These are phyloP conservation scores for Sarcophilus harrisii DNA, from an alignment of 2,797 vertebrate species.

Conservation along the genomic window DNA sequence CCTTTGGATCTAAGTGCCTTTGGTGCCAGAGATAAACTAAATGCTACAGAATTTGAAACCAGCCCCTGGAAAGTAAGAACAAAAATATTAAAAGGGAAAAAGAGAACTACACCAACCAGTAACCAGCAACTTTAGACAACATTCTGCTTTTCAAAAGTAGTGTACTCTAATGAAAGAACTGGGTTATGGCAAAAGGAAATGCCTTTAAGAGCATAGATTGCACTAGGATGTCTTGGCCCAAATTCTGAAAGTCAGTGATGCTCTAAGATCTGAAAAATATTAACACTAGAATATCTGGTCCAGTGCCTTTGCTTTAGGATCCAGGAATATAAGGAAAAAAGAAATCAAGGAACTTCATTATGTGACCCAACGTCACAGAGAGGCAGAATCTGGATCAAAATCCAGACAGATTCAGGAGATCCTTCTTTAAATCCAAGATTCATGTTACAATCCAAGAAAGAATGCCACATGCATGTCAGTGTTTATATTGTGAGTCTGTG, in stretches of 20 bases:
- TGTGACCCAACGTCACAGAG: neutral
- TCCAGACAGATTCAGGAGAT: neutral
- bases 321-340: neutral
- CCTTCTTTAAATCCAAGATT: neutral
- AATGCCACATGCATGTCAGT: neutral
- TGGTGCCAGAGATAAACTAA: neutral
- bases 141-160: neutral
- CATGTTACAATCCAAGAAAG: neutral
- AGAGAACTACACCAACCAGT: neutral
- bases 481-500: too few relatives aligned
- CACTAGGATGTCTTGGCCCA: neutral
- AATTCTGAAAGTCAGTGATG: neutral
- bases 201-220: neutral
- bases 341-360: neutral
- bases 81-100: neutral
- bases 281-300: neutral
- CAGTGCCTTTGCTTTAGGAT: neutral
- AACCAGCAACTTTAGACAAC: neutral
- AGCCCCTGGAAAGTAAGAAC: neutral
- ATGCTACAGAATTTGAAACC: neutral
- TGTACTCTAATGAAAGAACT: neutral
- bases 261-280: neutral
- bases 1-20: conserved; percentile 21
- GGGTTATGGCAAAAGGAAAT: neutral
- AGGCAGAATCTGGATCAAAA: neutral